Percentiles rank a stretch among this genome's conserved stretches.
These are phyloP conservation scores for Microchirus variegatus DNA, from an alignment of 2,797 vertebrate genomes.

Conservation along the genomic window DNA sequence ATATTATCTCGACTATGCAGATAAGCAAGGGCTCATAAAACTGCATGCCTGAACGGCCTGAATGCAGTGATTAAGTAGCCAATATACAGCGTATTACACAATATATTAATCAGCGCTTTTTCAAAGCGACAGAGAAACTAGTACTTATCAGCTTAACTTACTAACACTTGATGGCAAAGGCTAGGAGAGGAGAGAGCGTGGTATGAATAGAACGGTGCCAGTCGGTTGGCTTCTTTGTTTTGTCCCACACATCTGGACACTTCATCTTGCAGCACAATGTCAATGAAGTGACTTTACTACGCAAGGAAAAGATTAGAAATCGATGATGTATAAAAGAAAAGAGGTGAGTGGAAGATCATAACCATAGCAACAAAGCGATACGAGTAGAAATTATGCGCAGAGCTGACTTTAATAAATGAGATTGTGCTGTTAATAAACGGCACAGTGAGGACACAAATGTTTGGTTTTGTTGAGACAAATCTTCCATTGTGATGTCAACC, in stretches of 20 bases:
- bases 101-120: conserved; percentile 64
- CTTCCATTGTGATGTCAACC: conserved; percentile 9
- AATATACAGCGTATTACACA: conserved; percentile 52
- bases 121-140: conserved; percentile 43
- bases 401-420: conserved; percentile 68
- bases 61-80: conserved; percentile 56
- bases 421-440: conserved; percentile 67
- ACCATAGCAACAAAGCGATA: conserved; percentile 67
- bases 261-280: conserved; percentile 61
- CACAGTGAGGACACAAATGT: conserved; percentile 32
- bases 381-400: conserved; percentile 56
- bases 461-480: neutral
- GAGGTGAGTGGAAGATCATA: conserved; percentile 51
- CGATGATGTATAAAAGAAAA: conserved; percentile 70
- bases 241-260: conserved; percentile 59
- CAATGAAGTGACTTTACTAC: conserved; percentile 67
- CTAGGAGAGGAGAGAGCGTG: conserved; percentile 41
- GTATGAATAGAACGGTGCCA: conserved; percentile 62
- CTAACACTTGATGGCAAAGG: conserved; percentile 65
- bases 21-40: conserved; percentile 51
- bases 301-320: conserved; percentile 72
- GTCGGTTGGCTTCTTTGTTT: conserved; percentile 72
- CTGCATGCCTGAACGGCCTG: conserved; percentile 8
- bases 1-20: conserved; percentile 42
- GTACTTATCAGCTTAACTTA: conserved; percentile 68